These are phyloP conservation scores for Paraescarpia echinospica DNA, from an alignment of 1,140 invertebrate genomes.

Conservation along the genomic window DNA sequence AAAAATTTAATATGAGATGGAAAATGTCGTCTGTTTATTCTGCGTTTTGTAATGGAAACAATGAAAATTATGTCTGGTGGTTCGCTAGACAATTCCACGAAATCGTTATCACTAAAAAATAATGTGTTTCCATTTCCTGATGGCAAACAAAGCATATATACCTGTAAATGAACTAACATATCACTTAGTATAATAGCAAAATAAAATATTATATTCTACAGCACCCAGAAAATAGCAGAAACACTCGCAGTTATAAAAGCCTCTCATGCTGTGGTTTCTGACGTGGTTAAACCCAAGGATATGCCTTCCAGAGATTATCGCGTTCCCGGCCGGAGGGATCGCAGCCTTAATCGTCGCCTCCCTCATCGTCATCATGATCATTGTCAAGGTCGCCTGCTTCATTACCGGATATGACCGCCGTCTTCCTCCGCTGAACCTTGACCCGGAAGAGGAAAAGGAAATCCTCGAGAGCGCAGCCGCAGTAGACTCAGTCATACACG, in stretches of 20 bases:
- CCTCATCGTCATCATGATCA: constrained; percentile 25
- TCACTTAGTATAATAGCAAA: no score
- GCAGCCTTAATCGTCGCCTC: constrained; percentile 23
- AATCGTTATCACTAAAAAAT: no score
- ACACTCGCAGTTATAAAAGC: neutral
- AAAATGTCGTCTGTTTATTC: no score
- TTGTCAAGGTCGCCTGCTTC: constrained; percentile 28
- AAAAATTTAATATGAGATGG: no score
- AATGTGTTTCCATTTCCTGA: neutral
- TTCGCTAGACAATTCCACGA: no score
- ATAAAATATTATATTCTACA: neutral
- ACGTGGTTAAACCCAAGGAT: neutral
- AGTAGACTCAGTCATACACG: constrained; percentile 6
- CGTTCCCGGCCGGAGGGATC: constrained; percentile 27
- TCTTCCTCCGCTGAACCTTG: constrained; percentile 19
- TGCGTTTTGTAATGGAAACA: no score
- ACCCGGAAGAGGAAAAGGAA: constrained; percentile 8
- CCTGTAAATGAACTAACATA: neutral
- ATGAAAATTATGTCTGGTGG: no score
- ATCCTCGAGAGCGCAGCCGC: constrained; percentile 13
- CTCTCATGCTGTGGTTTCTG: neutral
- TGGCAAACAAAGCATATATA: neutral
- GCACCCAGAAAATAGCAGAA: neutral
- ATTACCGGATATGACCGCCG: constrained; percentile 28
- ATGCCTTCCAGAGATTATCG: constrained; percentile 20